Base-by-base conservation (phyloP, 2,113 vertebrate species). In the Picathartes gymnocephalus region DNA sequence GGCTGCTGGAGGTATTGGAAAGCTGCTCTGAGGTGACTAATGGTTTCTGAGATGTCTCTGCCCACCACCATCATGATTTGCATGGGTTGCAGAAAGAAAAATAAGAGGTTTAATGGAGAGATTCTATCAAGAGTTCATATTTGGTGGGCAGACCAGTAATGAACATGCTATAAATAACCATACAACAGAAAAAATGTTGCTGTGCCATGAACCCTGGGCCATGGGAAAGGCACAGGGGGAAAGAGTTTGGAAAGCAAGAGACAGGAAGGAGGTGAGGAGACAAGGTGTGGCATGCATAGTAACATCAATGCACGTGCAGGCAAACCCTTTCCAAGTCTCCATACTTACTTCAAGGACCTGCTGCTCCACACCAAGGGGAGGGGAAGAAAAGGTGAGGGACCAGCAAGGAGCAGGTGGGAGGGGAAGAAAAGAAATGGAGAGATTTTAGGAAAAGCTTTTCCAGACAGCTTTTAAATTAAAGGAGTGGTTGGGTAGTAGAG, bases 321-420 rank as follows among this genome's bases (percentile, higher is more conserved):
- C 90, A 91, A 76, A 96, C 68, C 72, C 94, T 84, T 80, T 86
- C 33, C 14, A 48, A 88, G 91, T 69, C 86, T 80, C 92, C 57
- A 64, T 98, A 99, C 99, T 99, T 99, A 99, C 99, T 99, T 99
- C 99, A 95, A 99, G 98, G 95, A 98, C 98, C 98, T 99, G 99
- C 99, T 99, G 99, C 98, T 99, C 98, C 98, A 91, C 92, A 96
- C 84, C 97, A 85, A 96, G 62, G 90, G 96, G 90, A 86, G 74
- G 93, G 96, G 81, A 93, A 81, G 89, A 93, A 95, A 96, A 94
- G 90, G 91, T 81, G 23, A 95, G 96, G 94, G 97, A 96, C 92
- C 96, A 96, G 96, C 86, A 91, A 73, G 54, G 96, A 92, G 93
- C 84, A 86, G 96, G 89, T 93, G 76, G 91, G 93, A 90, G 92